These are phyloP conservation scores for Coregonus suidteri DNA, from an alignment of 2,797 vertebrate genomes.

Conservation along the genomic window DNA sequence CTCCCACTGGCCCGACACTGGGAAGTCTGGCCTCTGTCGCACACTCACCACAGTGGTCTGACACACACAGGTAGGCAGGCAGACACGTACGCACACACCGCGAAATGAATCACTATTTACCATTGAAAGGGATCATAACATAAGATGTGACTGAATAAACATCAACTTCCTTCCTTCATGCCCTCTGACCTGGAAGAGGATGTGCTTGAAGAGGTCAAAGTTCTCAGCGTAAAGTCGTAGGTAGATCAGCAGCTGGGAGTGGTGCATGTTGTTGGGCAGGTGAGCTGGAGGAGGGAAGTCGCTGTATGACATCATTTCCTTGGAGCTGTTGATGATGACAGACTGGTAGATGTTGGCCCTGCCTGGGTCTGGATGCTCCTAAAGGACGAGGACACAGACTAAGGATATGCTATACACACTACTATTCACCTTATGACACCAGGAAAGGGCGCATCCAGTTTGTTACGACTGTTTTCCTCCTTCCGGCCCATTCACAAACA, in stretches of 20 bases:
- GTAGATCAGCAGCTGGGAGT: slow-evolving; percentile 82
- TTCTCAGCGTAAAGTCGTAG: slow-evolving; percentile 79
- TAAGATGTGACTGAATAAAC: not conserved
- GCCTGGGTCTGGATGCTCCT: slow-evolving; percentile 72
- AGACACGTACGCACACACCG: not conserved
- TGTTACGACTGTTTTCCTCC: too few relatives aligned
- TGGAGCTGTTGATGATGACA: slow-evolving; percentile 88
- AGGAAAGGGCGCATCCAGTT: too few relatives aligned
- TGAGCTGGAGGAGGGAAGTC: slow-evolving; percentile 88
- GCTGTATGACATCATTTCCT: slow-evolving; percentile 89
- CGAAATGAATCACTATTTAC: not conserved
- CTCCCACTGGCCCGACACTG: slow-evolving; percentile 82
- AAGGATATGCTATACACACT: not conserved
- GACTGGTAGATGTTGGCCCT: slow-evolving; percentile 83
- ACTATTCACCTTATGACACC: too few relatives aligned
- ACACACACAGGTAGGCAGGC: slow-evolving; percentile 14
- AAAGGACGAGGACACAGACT: not conserved
- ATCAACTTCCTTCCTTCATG: not conserved
- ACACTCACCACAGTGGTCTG: slow-evolving; percentile 81
- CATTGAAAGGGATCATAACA: not conserved
- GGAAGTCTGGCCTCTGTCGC: slow-evolving; percentile 72
- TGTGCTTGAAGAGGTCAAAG: slow-evolving; percentile 76
- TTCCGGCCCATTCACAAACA: too few relatives aligned
- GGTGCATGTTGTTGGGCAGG: slow-evolving; percentile 86
- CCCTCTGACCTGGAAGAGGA: slow-evolving; percentile 77